phyloP scores from a whole-genome alignment of 1,140 invertebrate species.

The Planococcus citri region DNA sequence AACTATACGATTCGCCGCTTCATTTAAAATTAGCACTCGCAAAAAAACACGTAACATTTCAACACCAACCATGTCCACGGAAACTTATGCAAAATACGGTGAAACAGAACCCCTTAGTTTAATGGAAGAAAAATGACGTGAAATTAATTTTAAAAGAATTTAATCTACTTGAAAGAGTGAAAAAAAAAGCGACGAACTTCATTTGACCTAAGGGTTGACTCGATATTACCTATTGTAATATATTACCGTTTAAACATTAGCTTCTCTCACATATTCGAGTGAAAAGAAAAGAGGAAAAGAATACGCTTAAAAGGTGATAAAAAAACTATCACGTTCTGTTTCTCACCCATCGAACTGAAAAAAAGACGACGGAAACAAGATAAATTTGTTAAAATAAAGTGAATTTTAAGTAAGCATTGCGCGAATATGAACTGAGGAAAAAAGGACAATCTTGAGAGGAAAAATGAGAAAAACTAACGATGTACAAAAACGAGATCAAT shows the following conservation, averaged over 20 bases:
- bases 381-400: constrained; percentile 8
- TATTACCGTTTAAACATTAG: background rate
- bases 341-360: background rate
- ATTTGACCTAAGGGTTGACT: background rate
- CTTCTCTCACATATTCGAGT: background rate
- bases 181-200: background rate
- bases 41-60: no score
- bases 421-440: constrained; percentile 1
- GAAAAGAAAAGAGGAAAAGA: background rate
- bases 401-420: constrained; percentile 3
- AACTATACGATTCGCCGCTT: no score
- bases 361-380: constrained; percentile 6
- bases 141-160: constrained; percentile 9
- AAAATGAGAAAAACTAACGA: constrained; percentile 7
- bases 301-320: constrained; percentile 1
- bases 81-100: no score
- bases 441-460: constrained; percentile 6
- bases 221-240: background rate
- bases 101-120: background rate
- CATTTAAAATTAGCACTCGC: no score
- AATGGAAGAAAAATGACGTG: background rate
- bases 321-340: constrained; percentile 7
- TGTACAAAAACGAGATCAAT: constrained; percentile 7
- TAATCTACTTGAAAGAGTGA: background rate
- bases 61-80: no score